These are phyloP conservation scores for Brachylomia viminalis DNA, from an alignment of 2,888 invertebrate species.

Conservation along the genomic window DNA sequence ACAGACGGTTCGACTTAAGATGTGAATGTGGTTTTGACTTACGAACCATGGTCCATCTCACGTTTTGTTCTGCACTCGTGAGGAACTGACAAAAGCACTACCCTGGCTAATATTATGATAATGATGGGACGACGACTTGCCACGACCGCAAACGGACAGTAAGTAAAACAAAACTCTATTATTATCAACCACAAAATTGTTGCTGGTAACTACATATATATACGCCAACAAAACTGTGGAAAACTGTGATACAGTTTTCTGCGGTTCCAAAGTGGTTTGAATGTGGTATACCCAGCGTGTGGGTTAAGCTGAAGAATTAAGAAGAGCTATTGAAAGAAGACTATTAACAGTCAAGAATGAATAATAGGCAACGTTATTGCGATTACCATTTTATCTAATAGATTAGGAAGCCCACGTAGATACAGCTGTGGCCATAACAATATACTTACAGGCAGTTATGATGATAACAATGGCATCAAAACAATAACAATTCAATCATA, in stretches of 20 bases:
- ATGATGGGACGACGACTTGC: not conserved
- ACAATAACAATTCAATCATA: constrained; percentile 46
- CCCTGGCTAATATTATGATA: not conserved
- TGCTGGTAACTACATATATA: not conserved
- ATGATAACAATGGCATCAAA: not conserved
- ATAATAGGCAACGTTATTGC: not conserved
- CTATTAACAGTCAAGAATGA: not conserved
- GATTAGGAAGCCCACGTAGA: not conserved
- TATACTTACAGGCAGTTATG: not conserved
- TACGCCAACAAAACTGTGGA: not conserved
- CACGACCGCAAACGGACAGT: not conserved
- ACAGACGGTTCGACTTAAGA: no score
- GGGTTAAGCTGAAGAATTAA: not conserved
- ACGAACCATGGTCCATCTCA: not conserved
- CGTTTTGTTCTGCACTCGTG: not conserved
- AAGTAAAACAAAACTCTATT: not conserved
- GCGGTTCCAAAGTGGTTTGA: not conserved
- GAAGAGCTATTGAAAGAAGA: not conserved
- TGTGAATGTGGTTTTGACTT: not conserved
- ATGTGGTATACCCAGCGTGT: not conserved
- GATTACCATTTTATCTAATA: not conserved
- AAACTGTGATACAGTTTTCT: constrained; percentile 1
- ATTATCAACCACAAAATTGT: not conserved
- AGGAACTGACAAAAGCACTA: not conserved
- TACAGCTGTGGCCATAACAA: not conserved